These are phyloP conservation scores for Odontesthes bonariensis DNA, from an alignment of 2,113 vertebrate genomes.

Conservation along the genomic window DNA sequence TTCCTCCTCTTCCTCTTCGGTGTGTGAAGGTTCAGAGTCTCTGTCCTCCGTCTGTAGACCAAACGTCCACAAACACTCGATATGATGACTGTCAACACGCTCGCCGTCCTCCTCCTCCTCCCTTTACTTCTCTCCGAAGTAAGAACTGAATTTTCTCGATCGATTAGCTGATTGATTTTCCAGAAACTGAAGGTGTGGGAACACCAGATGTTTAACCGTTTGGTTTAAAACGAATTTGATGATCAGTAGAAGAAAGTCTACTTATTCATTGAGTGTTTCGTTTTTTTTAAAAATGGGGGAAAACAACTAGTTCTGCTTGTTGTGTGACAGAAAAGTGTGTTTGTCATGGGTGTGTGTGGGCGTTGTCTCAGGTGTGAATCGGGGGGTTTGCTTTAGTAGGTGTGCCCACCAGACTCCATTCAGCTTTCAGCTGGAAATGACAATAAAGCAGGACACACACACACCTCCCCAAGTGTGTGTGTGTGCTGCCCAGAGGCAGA, in stretches of 20 bases:
- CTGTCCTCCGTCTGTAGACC: constrained; percentile 8
- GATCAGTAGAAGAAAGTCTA: too few relatives aligned
- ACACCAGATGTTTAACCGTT: too few relatives aligned
- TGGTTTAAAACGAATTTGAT: too few relatives aligned
- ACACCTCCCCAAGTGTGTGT: constrained; percentile 5
- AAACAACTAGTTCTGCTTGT: too few relatives aligned
- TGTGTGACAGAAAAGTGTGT: background rate
- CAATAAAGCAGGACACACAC: constrained; percentile 43
- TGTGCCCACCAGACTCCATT: constrained; percentile 53
- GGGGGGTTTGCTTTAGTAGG: constrained; percentile 36
- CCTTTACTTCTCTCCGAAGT: too few relatives aligned
- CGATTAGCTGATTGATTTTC: too few relatives aligned
- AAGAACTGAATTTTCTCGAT: too few relatives aligned
- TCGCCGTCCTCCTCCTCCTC: too few relatives aligned
- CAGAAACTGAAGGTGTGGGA: too few relatives aligned
- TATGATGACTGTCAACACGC: constrained; percentile 2
- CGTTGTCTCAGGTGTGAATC: constrained; percentile 39
- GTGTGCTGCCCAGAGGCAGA: constrained; percentile 52
- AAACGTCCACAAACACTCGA: constrained; percentile 7
- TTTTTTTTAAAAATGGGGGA: too few relatives aligned
- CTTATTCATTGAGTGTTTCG: too few relatives aligned
- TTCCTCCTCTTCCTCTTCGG: too few relatives aligned
- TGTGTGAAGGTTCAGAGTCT: constrained; percentile 10
- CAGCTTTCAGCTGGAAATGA: constrained; percentile 41
- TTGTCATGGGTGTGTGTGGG: background rate